Conservation (phyloP, 1,140 invertebrate species). For the Neoseiulus cucumeris region DNA sequence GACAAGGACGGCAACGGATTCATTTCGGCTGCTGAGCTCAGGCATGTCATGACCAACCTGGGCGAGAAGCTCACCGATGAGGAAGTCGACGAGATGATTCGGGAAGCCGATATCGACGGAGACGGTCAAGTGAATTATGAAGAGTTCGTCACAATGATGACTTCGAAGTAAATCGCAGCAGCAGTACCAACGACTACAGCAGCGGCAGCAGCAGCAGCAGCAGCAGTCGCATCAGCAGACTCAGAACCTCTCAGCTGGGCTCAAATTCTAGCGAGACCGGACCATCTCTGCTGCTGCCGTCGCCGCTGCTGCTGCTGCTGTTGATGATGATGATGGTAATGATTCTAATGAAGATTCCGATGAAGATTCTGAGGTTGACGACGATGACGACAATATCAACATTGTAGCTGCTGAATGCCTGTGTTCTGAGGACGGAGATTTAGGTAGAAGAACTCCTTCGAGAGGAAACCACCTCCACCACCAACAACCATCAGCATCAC, state of each 20-base stretch:
- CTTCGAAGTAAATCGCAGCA: slow-evolving; percentile 59
- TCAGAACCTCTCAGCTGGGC: too few species aligned
- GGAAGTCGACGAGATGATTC: slow-evolving; percentile 95
- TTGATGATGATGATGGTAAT: too few species aligned
- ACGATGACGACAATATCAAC: too few species aligned
- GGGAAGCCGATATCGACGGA: slow-evolving; percentile 92
- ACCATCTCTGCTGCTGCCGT: background rate
- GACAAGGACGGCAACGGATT: slow-evolving; percentile 95
- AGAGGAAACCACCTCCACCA: too few species aligned
- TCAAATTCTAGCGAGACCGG: background rate
- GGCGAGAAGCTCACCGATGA: slow-evolving; percentile 96
- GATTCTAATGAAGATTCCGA: too few species aligned
- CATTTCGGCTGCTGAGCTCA: slow-evolving; percentile 80
- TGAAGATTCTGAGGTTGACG: too few species aligned
- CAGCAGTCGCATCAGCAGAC: too few species aligned
- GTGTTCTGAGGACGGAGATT: too few species aligned
- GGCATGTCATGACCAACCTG: slow-evolving; percentile 95
- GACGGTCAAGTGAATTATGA: slow-evolving; percentile 98
- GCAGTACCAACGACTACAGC: background rate
- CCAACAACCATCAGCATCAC: too few species aligned
- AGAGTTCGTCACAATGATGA: slow-evolving; percentile 98
- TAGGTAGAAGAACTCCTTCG: too few species aligned
- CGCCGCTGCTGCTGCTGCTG: too few species aligned
- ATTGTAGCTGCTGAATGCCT: too few species aligned
- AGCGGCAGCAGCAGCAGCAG: background rate